Evolutionary conservation across 2,888 invertebrate species (phyloP).

Genomic region (Byasa hedistus): DNA sequence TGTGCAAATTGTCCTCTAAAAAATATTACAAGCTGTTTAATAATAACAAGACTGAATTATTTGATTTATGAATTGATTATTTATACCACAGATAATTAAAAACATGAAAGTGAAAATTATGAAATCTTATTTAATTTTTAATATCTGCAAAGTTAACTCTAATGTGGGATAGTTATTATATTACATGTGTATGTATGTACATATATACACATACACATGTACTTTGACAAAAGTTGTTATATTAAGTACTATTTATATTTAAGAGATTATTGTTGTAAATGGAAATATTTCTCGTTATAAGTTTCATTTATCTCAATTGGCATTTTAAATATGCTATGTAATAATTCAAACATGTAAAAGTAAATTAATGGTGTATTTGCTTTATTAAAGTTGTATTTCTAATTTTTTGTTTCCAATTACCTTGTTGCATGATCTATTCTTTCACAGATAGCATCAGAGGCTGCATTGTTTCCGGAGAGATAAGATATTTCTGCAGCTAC

Average conservation of each 20-base stretch:
- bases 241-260: slow-evolving; percentile 3
- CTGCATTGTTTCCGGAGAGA: slow-evolving; percentile 74
- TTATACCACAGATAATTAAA: no score
- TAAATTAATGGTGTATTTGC: slow-evolving; percentile 42
- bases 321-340: slow-evolving; percentile 30
- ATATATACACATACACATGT: slow-evolving; percentile 1
- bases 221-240: slow-evolving; percentile 8
- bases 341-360: slow-evolving; percentile 32
- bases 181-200: neutral
- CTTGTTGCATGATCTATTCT: slow-evolving; percentile 72
- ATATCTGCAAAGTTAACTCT: neutral
- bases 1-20: no score
- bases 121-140: neutral
- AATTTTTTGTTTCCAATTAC: slow-evolving; percentile 42
- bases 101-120: no score
- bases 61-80: no score
- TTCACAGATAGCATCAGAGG: slow-evolving; percentile 77
- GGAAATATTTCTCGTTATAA: slow-evolving; percentile 18
- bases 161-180: neutral
- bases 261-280: slow-evolving; percentile 17
- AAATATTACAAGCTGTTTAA: no score
- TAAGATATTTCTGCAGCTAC: slow-evolving; percentile 77
- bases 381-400: slow-evolving; percentile 52
- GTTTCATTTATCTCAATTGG: slow-evolving; percentile 9
- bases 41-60: no score